Evolutionary conservation across 2,888 invertebrate genomes (phyloP), one percentile per base, ranked within the genome.

Genomic region (Acrocyrtus sp.): DNA sequence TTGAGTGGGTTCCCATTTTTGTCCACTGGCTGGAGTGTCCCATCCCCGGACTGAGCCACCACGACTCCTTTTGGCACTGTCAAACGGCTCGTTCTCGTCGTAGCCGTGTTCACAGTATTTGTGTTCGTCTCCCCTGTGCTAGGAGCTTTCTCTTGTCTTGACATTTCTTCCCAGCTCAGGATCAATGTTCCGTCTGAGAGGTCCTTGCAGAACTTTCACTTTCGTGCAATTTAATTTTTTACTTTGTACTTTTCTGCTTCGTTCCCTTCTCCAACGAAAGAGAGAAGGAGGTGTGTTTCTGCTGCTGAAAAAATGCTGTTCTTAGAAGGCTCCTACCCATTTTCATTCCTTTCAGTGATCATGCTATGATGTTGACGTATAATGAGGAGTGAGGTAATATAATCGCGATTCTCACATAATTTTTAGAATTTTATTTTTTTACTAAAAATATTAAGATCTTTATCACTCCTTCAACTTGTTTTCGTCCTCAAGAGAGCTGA

Each of bases 91-190:
- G 48, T 24, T 39, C 48, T 65, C 22, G 56, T 65, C 5, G 65
- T 65, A 4, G 41, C 6, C 2, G 56, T 65, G 10, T 56, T 65
- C 48, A 56, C 34, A 12, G 63, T 63, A 19, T 63, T 63, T 17
- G 65, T 65, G 29, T 65, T 56, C 1, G 56, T 65, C 56, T 65
- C 58, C 51, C 58, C 67, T n/a, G 50, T 48, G 24, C 67, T 58
- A 50, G 67, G 66, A 43, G 67, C 67, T 58, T 67, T 67, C 57
- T 67, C 67, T 67, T 58, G 22, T 58, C 67, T 67, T 67, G 67
- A 67, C 67, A 67, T 67, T 58, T 51, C 58, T 67, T 12, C 58
- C n/a, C n/a, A n/a, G n/a, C n/a, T n/a, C n/a, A n/a, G n/a, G n/a
- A n/a, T n/a, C n/a, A n/a, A n/a, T n/a, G n/a, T n/a, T n/a, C n/a